Evolutionary conservation across 1,140 invertebrate species (phyloP).

Genomic region (Palaemon carinicauda): DNA sequence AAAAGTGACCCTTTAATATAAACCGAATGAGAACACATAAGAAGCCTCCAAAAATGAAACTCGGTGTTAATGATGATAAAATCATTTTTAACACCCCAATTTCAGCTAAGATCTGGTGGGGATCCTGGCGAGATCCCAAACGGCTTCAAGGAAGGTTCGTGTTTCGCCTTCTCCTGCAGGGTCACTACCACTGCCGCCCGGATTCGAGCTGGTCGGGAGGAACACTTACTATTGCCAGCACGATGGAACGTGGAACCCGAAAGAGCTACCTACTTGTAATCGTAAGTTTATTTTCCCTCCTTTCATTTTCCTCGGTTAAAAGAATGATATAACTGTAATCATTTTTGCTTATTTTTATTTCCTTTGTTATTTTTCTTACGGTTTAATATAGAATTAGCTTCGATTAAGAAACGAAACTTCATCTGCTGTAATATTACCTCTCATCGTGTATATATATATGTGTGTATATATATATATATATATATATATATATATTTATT

Average conservation of each 20-base stretch:
- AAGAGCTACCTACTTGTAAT: conserved; percentile 87
- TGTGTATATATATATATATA: neutral
- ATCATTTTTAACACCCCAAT: neutral
- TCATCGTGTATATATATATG: no score
- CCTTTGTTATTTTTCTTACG: no score
- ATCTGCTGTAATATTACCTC: no score
- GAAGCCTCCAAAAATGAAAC: no score
- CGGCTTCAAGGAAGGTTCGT: conserved; percentile 89
- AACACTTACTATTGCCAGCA: conserved; percentile 71
- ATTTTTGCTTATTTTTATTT: no score
- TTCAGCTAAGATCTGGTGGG: conserved; percentile 67
- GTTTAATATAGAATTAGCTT: no score
- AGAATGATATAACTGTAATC: no score
- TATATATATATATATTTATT: neutral
- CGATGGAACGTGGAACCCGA: conserved; percentile 78
- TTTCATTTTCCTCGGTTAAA: no score
- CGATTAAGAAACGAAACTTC: no score
- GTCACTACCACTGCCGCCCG: conserved; percentile 94
- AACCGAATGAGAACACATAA: no score
- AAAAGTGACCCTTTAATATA: no score
- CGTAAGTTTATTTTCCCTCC: conserved; percentile 68
- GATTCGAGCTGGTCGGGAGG: conserved; percentile 88
- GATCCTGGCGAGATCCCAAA: conserved; percentile 87
- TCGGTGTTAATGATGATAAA: no score
- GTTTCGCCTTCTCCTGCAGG: conserved; percentile 89